Base-by-base conservation (phyloP, 2,888 invertebrate genomes). In the Drosophila imparisetae region DNA sequence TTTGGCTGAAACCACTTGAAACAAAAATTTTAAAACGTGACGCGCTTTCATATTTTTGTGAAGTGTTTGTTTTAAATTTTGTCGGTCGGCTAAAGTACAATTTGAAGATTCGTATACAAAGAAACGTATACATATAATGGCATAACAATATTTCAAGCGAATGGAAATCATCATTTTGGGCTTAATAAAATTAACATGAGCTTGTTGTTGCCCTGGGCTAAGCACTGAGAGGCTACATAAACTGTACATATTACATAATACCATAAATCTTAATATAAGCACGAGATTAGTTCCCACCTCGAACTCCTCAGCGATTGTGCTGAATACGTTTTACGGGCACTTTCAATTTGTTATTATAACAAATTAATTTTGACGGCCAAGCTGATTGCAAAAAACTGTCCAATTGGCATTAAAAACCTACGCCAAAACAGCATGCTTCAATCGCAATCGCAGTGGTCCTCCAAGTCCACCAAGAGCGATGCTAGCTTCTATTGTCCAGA, bases 321-420 rank as follows among this genome's bases (percentile, higher is more conserved):
- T 55, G 15, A 45, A 24, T 45, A 24, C 45, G 8, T 24, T 45
- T 45, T 72, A 60, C 60, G 72, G 63, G 59, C 69, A 77, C 77
- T 83, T 85, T 81, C 74, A 76, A 85, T 89, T 86, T 86, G 90
- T 86, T 86, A 81, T 88, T 90, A 70, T 78, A 88, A 81, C 89
- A 86, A 86, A 86, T 86, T 85, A 90, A 90, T 90, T 86, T 73
- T 83, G 86, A 90, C 86, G 71, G 71, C 65, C 86, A 68, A 75
- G 86, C 86, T 86, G 86, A 86, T 86, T 86, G 90, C 90, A 70
- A 88, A 88, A 83, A 84, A 87, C 77, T 81, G 72, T 80, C 71
- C 79, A 81, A 86, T 83, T 89, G 90, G 83, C 75, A 83, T 86
- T 80, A 62, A 85, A 78, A 89, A 65, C 86, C 90, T 88, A 86